Evolutionary conservation across 2,113 vertebrate species (phyloP), one percentile per base, ranked within the genome.

Genomic region (Numenius arquata): DNA sequence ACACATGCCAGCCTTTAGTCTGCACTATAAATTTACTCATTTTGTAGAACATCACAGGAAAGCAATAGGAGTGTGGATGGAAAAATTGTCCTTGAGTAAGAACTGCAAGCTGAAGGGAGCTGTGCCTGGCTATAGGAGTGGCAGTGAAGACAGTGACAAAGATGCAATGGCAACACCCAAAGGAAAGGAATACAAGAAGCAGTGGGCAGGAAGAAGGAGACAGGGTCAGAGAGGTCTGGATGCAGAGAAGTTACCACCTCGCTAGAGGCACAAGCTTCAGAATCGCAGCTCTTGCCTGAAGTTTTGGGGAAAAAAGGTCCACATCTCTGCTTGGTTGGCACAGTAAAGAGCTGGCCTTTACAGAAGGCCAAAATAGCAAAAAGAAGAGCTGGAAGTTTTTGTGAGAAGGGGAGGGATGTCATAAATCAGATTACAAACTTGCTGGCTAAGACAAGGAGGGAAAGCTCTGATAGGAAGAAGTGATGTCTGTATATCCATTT

Each of bases 131-230:
- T 62, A 61, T 1, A 68, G 52, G 40, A 55, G 23, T 48, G 40
- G 32, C 11, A 75, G 20, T 8, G 25, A 27, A 68, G 21, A 8
- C 15, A 67, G 19, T 18, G n/a, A 59, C n/a, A 77, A 73, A 56
- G 47, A 67, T 5, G 38, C 8, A 85, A 17, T 1, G 27, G 48
- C n/a, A 90, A 72, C 11, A 62, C 2, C 17, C 32, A 89, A 53
- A 25, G 17, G 13, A 70, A 30, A 59, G 30, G 8, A 58, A 26
- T 2, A 50, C 43, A 41, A 83, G 25, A 3, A 74, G 59, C 22
- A 81, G 13, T 0, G 0, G 9, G 11, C 4, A 53, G 16, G 17
- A 50, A 41, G 52, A 3, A 67, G 25, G 12, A 76, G 38, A 71
- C 16, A 19, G 14, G 27, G 3, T 21, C 3, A 0, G 40, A 48